Base-by-base conservation (phyloP, 2,797 vertebrate genomes). In the Polyboroides typus region DNA sequence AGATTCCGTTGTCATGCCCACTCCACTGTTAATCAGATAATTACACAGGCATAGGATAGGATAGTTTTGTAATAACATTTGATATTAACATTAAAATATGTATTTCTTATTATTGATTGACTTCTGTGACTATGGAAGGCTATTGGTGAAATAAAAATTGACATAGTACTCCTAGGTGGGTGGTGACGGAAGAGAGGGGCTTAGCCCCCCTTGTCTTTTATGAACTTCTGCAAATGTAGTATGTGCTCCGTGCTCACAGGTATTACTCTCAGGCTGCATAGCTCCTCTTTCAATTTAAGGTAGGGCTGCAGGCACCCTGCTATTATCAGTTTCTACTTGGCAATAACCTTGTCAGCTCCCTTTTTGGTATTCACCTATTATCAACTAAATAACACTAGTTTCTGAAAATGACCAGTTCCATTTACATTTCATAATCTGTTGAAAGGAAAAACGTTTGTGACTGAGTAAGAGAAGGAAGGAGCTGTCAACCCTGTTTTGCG, bases 401-500 rank as follows among this genome's bases (percentile, higher is more conserved):
- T 96, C 95, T 91, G 95, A 93, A 98, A 96, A 92, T 95, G 88
- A 96, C 97, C 94, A 83, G 85, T 97, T 98, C 92, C 96, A 96
- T 96, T 97, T 97, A 96, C 92, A 94, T 97, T 91, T 94, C 89
- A 95, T 80, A 21, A 95, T 86, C 94, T 80, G 86, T 91, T 96
- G 95, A 96, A 97, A 97, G 88, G 90, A 96, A 97, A 93, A 96
- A 96, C 8, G 87, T 94, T 97, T 97, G 81, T 93, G 89, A 93
- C 90, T 91, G 94, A 87, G 53, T 70, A 76, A 93, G 52, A 93
- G 94, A 96, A 94, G 93, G 97, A 92, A 97, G 92, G 95, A 98
- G 95, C 97, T 98, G 97, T 98, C 97, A 98, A 91, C 88, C 89
- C 93, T 96, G 92, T 96, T 97, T 94, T 96, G 97, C 97, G 97